Evolutionary conservation across 2,113 vertebrate species (phyloP).

Genomic region (Nymphicus hollandicus): DNA sequence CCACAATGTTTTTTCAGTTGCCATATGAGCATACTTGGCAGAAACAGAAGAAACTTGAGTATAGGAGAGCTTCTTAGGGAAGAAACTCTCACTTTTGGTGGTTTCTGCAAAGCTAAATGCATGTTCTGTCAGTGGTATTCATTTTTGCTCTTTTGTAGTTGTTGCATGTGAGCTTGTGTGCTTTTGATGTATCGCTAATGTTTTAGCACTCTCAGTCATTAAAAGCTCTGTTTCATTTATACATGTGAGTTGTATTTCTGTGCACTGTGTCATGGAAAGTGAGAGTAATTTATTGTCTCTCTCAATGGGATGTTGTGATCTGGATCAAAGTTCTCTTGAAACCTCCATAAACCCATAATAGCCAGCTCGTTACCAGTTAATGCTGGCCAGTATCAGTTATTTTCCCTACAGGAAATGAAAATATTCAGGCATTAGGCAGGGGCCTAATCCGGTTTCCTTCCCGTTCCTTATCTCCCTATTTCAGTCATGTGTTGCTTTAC

Average conservation of each 20-base stretch:
- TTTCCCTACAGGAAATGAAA: constrained; percentile 19
- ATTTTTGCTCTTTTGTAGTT: not conserved
- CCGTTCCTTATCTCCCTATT: not conserved
- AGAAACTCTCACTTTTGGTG: not conserved
- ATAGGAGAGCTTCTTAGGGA: not conserved
- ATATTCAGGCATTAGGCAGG: not conserved
- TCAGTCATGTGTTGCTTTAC: not conserved
- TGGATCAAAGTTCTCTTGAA: constrained; percentile 19
- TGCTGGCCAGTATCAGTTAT: not conserved
- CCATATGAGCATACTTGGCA: not conserved
- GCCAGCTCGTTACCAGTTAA: not conserved
- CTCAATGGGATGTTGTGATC: not conserved
- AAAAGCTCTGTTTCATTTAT: not conserved
- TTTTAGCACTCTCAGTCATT: not conserved
- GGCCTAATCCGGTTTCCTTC: not conserved
- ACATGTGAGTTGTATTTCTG: not conserved
- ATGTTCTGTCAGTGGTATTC: not conserved
- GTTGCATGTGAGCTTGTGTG: not conserved
- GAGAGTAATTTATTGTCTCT: not conserved
- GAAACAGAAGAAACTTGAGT: not conserved
- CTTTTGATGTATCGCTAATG: not conserved
- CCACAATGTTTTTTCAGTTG: constrained; percentile 3
- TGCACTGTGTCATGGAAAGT: not conserved
- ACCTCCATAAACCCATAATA: not conserved
- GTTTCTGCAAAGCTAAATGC: not conserved